These are phyloP conservation scores for Acrobasis consociella DNA, from an alignment of 2,888 invertebrate genomes.

Conservation along the genomic window DNA sequence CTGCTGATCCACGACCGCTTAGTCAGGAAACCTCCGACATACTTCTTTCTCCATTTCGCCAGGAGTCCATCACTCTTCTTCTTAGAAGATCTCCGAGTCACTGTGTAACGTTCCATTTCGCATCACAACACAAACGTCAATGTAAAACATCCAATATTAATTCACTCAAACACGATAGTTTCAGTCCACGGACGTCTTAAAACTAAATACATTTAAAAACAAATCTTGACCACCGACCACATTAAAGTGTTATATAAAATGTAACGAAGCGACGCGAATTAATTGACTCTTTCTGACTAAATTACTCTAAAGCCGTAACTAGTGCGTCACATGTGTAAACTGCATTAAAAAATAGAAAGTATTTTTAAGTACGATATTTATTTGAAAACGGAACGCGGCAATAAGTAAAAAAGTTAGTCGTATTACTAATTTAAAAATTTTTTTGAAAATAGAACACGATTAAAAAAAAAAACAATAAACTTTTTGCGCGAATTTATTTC, in stretches of 20 bases:
- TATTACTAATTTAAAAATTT: too few species aligned
- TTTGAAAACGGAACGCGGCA: conserved; percentile 37
- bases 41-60: conserved; percentile 67
- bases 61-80: conserved; percentile 66
- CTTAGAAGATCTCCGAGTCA: conserved; percentile 68
- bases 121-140: conserved; percentile 45
- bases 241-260: conserved; percentile 69
- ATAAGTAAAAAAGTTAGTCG: conserved; percentile 6
- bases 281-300: conserved; percentile 59
- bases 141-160: conserved; percentile 38
- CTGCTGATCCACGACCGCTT: conserved; percentile 65
- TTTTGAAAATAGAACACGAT: too few species aligned
- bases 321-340: conserved; percentile 39
- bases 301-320: conserved; percentile 40
- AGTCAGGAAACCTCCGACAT: conserved; percentile 54
- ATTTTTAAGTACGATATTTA: conserved; percentile 36
- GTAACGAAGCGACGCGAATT: conserved; percentile 66
- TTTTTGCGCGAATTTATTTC: not conserved
- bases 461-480: not conserved
- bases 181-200: conserved; percentile 52
- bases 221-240: conserved; percentile 52
- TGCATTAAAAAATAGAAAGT: conserved; percentile 56
- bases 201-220: conserved; percentile 65
- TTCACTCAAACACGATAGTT: conserved; percentile 54
- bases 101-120: conserved; percentile 69